phyloP scores from a whole-genome alignment of 2,797 vertebrate species.

The Pangasius krempfi region DNA sequence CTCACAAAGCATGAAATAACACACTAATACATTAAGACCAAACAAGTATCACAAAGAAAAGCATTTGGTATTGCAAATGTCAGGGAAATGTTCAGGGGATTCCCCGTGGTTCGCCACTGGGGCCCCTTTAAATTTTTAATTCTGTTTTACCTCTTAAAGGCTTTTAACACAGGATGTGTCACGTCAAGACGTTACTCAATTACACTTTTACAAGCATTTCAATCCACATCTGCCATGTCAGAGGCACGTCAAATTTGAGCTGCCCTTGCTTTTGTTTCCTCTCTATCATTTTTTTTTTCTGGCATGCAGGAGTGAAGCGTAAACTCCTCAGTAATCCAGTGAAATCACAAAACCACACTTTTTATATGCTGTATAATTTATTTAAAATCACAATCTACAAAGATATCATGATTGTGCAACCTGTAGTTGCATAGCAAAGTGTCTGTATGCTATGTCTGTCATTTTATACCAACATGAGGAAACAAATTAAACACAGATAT shows the following conservation, averaged over 20 bases:
- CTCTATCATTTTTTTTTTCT: neutral
- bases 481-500: neutral
- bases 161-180: neutral
- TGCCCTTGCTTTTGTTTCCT: neutral
- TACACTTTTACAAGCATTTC: neutral
- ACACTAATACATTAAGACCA: constrained; percentile 11
- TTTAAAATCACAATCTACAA: neutral
- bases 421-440: too few species aligned
- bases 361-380: neutral
- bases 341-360: neutral
- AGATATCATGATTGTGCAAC: neutral
- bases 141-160: constrained; percentile 6
- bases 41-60: constrained; percentile 27
- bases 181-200: neutral
- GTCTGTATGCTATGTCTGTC: neutral
- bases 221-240: neutral
- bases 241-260: neutral
- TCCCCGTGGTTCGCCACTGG: constrained; percentile 26
- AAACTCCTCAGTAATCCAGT: neutral
- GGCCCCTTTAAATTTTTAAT: constrained; percentile 40
- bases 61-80: constrained; percentile 6
- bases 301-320: neutral
- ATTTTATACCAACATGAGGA: neutral
- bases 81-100: constrained; percentile 1
- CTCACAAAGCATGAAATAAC: constrained; percentile 23